phyloP scores from a whole-genome alignment of 2,113 vertebrate species.

The Erinaceus europaeus region DNA sequence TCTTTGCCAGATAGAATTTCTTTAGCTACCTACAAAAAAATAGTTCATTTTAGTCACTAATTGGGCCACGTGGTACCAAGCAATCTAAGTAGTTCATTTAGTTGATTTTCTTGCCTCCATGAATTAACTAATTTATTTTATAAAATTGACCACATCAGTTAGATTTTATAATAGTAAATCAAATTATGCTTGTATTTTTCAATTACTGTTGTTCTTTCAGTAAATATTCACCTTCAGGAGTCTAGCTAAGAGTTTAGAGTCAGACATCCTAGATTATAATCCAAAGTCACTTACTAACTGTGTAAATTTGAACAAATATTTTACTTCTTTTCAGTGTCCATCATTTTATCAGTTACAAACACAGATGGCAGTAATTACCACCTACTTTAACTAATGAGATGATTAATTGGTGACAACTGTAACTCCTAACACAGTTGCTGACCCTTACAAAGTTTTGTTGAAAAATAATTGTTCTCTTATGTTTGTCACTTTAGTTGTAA shows the following conservation, averaged over 20 bases:
- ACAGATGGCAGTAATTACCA: not conserved
- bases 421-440: not conserved
- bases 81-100: not conserved
- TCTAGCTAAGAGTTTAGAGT: not conserved
- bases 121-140: slow-evolving; percentile 48
- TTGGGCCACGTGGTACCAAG: not conserved
- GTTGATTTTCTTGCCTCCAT: not conserved
- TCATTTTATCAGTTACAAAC: not conserved
- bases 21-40: not conserved
- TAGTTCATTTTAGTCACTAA: slow-evolving; percentile 24
- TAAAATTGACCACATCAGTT: slow-evolving; percentile 25
- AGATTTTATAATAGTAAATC: slow-evolving; percentile 37
- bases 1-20: not conserved
- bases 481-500: not conserved
- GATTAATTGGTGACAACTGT: not conserved
- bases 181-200: not conserved
- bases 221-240: not conserved
- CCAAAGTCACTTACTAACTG: not conserved
- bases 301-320: not conserved
- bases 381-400: not conserved
- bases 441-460: not conserved
- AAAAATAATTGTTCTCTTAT: not conserved
- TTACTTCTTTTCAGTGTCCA: not conserved
- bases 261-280: not conserved
- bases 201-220: not conserved